Evolutionary conservation across 2,113 vertebrate genomes (phyloP), one percentile per base, ranked within the genome.

Genomic region (Pseudorasbora parva): DNA sequence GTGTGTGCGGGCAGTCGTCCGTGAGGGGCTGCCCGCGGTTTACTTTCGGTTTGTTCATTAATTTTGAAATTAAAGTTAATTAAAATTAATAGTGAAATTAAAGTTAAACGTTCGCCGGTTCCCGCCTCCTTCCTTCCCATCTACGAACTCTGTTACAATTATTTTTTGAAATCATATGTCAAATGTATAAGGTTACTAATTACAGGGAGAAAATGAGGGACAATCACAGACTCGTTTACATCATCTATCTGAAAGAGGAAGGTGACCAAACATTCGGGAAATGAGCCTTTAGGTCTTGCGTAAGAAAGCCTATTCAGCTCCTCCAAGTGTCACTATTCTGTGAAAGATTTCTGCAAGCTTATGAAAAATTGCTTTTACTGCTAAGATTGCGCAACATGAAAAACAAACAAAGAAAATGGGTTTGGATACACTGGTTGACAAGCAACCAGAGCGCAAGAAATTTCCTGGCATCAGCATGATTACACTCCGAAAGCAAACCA

Each of bases 151-250:
- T n/a, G n/a, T n/a, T 64, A 82, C 33, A 25, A 79, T 17, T 7
- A 12, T 27, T 7, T 14, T 51, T 25, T 43, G 51, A 23, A 68
- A 62, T 80, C 30, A 82, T 86, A 54, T 51, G 27, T 57, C 0
- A 30, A 72, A 51, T 45, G 81, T 54, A 54, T 54, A 21, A 8
- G 51, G 17, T 54, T 87, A 77, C 25, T 57, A 83, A 81, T 83
- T 81, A 85, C 76, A 64, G 81, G 77, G 69, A 41, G 37, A 73
- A 74, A 15, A 82, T 74, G 49, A 47, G 84, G 82, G 77, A 81
- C 62, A 77, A 76, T 54, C 17, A 23, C 64, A 62, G 71, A 30
- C 45, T n/a, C 11, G 1, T 57, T 19, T 49, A 64, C n/a, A 1
- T 79, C 15, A 8, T 68, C 12, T 51, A 15, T 45, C 10, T 33